Conservation (phyloP, 1,140 invertebrate species). For the Pissodes strobi region DNA sequence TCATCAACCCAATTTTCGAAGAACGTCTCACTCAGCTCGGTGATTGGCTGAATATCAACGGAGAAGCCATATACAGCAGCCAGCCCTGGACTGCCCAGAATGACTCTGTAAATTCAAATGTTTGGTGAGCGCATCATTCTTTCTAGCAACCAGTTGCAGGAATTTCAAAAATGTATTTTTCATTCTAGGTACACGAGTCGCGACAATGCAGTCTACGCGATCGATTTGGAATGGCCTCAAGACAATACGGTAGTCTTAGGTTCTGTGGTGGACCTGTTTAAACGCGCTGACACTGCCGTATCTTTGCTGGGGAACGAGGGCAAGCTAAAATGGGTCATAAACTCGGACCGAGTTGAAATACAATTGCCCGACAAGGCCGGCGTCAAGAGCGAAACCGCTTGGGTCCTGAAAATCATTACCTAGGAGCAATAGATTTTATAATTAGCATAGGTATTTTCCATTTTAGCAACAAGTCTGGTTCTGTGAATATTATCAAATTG, state of each 20-base stretch:
- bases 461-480: too few relatives aligned
- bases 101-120: conserved; percentile 71
- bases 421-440: too few relatives aligned
- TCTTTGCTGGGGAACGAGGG: conserved; percentile 55
- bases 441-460: too few relatives aligned
- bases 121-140: conserved; percentile 66
- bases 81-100: conserved; percentile 82
- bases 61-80: conserved; percentile 86
- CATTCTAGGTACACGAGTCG: conserved; percentile 63
- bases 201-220: conserved; percentile 63
- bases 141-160: not conserved
- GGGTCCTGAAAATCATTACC: conserved; percentile 48
- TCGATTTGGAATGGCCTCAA: conserved; percentile 69
- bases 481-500: too few relatives aligned
- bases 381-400: conserved; percentile 48
- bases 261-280: conserved; percentile 52
- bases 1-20: conserved; percentile 86
- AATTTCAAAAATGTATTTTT: not conserved
- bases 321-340: conserved; percentile 29
- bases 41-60: conserved; percentile 81
- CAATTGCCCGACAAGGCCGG: conserved; percentile 46
- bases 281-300: conserved; percentile 50
- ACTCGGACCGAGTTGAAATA: conserved; percentile 35
- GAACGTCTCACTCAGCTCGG: conserved; percentile 78
- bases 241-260: conserved; percentile 60